Conservation (phyloP, 2,888 invertebrate species). For the Eubasilissa splendida region DNA sequence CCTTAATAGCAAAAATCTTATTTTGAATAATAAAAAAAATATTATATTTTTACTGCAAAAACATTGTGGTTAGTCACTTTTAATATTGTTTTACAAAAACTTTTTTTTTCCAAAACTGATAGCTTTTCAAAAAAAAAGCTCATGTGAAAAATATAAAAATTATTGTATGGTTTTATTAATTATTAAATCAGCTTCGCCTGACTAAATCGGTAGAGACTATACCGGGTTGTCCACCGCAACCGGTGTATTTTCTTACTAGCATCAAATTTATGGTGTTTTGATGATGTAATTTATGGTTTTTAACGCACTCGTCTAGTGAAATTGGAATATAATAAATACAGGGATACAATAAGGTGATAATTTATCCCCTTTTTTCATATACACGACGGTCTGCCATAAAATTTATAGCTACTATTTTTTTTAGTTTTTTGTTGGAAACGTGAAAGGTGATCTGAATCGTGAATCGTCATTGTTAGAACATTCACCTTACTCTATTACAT, state of each 20-base stretch:
- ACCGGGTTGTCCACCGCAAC: conserved; percentile 20
- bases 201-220: neutral
- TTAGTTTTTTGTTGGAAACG: neutral
- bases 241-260: conserved; percentile 49
- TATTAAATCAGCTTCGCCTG: neutral
- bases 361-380: conserved; percentile 55
- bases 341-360: conserved; percentile 57
- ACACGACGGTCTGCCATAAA: conserved; percentile 53
- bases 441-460: conserved; percentile 31
- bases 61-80: too few species aligned
- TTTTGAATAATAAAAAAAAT: too few species aligned
- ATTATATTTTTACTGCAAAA: too few species aligned
- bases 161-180: too few species aligned
- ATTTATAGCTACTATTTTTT: conserved; percentile 43
- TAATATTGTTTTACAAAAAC: too few species aligned
- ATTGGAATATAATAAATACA: conserved; percentile 57
- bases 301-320: conserved; percentile 55
- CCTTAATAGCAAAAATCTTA: too few species aligned
- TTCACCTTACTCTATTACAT: too few species aligned
- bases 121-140: too few species aligned
- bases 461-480: neutral
- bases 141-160: too few species aligned
- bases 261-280: conserved; percentile 57
- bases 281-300: conserved; percentile 58
- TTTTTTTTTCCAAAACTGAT: too few species aligned